Evolutionary conservation across 2,888 invertebrate genomes (phyloP).

Genomic region (Linnaemya tessellans): DNA sequence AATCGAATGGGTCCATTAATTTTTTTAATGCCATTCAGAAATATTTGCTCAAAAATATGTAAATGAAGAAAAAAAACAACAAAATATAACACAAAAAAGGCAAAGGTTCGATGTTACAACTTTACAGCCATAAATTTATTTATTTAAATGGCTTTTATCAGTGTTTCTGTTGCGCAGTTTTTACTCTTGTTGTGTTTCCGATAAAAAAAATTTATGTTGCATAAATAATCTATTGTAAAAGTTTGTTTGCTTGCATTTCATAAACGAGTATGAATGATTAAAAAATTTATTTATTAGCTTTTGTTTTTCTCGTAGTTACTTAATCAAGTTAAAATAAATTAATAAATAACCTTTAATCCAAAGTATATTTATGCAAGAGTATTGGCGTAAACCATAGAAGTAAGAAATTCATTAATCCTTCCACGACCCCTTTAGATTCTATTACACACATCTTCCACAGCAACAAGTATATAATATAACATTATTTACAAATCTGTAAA

Average conservation of each 20-base stretch:
- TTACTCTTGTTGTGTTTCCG: constrained; percentile 3
- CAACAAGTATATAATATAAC: too few species aligned
- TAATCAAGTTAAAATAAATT: constrained; percentile 1
- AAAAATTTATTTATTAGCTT: too few species aligned
- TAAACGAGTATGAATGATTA: background rate
- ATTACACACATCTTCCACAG: too few species aligned
- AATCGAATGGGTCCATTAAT: background rate
- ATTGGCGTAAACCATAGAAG: too few species aligned
- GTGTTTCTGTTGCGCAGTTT: background rate
- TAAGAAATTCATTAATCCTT: too few species aligned
- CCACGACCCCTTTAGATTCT: too few species aligned
- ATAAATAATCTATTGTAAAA: constrained; percentile 27
- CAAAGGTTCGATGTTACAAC: constrained; percentile 17
- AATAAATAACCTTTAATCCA: background rate
- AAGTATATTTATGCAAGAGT: too few species aligned
- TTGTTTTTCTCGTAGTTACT: background rate
- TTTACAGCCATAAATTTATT: background rate
- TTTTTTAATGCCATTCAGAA: constrained; percentile 19
- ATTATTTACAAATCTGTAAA: too few species aligned
- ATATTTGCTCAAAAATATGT: constrained; percentile 4
- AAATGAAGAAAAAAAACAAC: constrained; percentile 9
- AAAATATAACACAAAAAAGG: background rate
- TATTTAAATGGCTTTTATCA: background rate
- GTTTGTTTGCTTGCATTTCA: constrained; percentile 1
- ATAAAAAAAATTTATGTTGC: constrained; percentile 37